phyloP scores from a whole-genome alignment of 2,797 vertebrate genomes.

The Spinus olivaceus region DNA sequence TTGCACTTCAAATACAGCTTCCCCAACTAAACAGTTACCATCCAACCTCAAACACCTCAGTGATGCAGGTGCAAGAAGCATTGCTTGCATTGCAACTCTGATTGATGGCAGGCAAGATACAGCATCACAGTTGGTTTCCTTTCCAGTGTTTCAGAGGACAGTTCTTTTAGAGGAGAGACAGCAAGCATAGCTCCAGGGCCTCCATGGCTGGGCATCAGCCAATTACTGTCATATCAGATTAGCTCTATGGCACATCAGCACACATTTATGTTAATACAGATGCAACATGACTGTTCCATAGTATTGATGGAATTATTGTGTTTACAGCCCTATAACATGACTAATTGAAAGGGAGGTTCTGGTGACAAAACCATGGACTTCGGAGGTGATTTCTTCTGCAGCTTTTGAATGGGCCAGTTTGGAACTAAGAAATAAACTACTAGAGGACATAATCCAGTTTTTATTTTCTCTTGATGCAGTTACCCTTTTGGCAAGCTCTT shows the following conservation, averaged over 20 bases:
- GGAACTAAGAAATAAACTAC: neutral
- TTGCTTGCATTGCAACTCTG: neutral
- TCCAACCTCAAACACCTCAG: neutral
- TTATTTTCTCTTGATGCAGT: neutral
- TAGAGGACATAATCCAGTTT: neutral
- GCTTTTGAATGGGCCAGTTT: neutral
- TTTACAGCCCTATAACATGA: constrained; percentile 18
- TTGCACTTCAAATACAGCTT: neutral
- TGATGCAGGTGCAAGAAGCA: neutral
- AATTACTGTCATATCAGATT: constrained; percentile 54
- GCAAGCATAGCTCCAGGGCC: neutral
- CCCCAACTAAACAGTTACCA: neutral
- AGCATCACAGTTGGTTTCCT: neutral
- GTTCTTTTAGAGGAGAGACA: neutral
- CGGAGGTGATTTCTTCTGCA: neutral
- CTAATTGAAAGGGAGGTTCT: constrained; percentile 41
- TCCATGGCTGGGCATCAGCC: constrained; percentile 14
- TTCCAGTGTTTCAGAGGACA: constrained; percentile 3
- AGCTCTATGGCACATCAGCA: constrained; percentile 31
- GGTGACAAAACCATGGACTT: constrained; percentile 10
- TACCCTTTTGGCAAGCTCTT: neutral
- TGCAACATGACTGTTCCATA: constrained; percentile 23
- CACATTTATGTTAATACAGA: constrained; percentile 41
- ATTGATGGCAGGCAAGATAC: neutral
- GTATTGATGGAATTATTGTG: constrained; percentile 50